Evolutionary conservation across 2,888 invertebrate species (phyloP).

Genomic region (Spodoptera exigua): DNA sequence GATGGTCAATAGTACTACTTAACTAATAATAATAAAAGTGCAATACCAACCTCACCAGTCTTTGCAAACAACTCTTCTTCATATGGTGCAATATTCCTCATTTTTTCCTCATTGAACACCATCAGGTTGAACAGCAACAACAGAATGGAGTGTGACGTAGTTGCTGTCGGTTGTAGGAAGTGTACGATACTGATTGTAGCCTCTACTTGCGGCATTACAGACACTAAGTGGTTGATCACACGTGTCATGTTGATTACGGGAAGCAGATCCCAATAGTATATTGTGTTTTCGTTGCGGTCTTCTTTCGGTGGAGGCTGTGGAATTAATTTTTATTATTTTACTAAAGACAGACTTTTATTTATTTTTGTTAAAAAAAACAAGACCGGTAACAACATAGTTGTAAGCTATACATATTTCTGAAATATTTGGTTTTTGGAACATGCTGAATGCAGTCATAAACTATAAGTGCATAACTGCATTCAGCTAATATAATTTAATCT

Average conservation of each 20-base stretch:
- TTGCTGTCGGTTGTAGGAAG: conserved; percentile 74
- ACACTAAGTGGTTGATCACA: conserved; percentile 73
- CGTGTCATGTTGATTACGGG: conserved; percentile 81
- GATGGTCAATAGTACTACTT: background rate
- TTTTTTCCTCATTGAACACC: conserved; percentile 72
- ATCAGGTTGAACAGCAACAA: conserved; percentile 74
- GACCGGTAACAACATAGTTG: too few relatives aligned
- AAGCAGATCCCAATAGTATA: conserved; percentile 80
- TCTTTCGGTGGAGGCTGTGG: conserved; percentile 69
- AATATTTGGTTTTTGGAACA: too few relatives aligned
- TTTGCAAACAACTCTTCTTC: conserved; percentile 75
- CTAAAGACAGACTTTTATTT: too few relatives aligned
- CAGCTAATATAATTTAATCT: too few relatives aligned
- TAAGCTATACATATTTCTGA: too few relatives aligned
- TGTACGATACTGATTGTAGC: conserved; percentile 66
- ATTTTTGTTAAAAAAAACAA: too few relatives aligned
- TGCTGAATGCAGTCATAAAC: too few relatives aligned
- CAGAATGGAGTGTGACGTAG: conserved; percentile 71
- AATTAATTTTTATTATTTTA: too few relatives aligned
- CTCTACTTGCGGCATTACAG: conserved; percentile 65
- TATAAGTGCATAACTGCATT: too few relatives aligned
- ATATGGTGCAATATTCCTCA: conserved; percentile 70
- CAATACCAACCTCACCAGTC: conserved; percentile 60
- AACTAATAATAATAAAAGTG: background rate
- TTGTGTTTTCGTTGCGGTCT: conserved; percentile 70